Evolutionary conservation across 2,113 vertebrate species (phyloP).

Genomic region (Dendropsophus ebraccatus): DNA sequence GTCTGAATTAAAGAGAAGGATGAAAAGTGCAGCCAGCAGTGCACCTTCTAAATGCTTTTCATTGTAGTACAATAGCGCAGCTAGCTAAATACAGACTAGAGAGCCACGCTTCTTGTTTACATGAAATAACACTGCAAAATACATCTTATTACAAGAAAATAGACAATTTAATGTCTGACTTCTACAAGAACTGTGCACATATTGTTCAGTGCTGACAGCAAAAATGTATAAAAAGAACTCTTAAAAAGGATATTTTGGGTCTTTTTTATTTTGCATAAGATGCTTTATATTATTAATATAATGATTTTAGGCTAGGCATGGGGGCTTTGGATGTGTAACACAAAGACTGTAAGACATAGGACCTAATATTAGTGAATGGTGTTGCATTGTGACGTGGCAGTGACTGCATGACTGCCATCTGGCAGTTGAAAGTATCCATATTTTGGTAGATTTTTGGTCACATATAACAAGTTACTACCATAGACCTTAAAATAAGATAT

Average conservation of each 20-base stretch:
- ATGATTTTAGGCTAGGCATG: too few relatives aligned
- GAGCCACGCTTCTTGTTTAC: not conserved
- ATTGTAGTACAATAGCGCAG: not conserved
- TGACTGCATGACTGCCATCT: too few relatives aligned
- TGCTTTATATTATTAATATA: too few relatives aligned
- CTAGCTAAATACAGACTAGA: not conserved
- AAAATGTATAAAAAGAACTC: not conserved
- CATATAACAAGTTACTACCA: too few relatives aligned
- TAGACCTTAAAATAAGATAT: too few relatives aligned
- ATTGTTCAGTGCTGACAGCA: not conserved
- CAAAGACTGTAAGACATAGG: not conserved
- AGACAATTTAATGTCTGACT: not conserved
- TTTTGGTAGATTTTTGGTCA: too few relatives aligned
- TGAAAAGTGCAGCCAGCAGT: not conserved
- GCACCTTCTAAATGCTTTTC: not conserved
- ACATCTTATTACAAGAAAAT: constrained; percentile 1
- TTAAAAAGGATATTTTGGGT: not conserved
- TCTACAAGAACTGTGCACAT: not conserved
- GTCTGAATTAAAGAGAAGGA: not conserved
- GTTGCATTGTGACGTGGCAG: too few relatives aligned
- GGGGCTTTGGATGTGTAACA: too few relatives aligned
- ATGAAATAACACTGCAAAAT: not conserved
- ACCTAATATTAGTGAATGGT: too few relatives aligned
- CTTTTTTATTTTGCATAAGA: not conserved
- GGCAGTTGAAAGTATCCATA: too few relatives aligned